These are phyloP conservation scores for Athalia rosae DNA, from an alignment of 2,888 invertebrate genomes.

Conservation along the genomic window DNA sequence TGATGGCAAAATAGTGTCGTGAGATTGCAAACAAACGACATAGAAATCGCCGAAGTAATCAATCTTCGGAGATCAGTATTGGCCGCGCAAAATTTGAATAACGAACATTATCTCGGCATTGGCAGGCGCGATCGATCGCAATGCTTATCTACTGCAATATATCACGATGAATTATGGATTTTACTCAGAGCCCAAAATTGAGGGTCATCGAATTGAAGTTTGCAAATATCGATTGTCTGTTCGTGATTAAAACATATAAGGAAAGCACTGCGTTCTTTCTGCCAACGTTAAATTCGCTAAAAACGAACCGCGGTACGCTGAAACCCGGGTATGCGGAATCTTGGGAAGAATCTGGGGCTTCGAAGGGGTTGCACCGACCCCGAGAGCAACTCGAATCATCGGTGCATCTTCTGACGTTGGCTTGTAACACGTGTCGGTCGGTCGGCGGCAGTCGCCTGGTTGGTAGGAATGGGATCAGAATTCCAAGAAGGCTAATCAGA, in stretches of 20 bases:
- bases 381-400: conserved; percentile 36
- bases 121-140: conserved; percentile 28
- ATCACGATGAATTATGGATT: conserved; percentile 7
- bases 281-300: conserved; percentile 19
- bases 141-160: conserved; percentile 10
- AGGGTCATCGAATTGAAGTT: neutral
- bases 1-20: no score
- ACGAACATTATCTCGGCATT: conserved; percentile 8
- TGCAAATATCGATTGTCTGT: conserved; percentile 20
- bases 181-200: conserved; percentile 29
- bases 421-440: conserved; percentile 37
- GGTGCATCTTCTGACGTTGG: conserved; percentile 39
- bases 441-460: conserved; percentile 27
- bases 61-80: conserved; percentile 25
- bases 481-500: conserved; percentile 48
- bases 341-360: conserved; percentile 15
- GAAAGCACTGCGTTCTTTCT: neutral
- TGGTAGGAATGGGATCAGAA: conserved; percentile 46
- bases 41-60: neutral
- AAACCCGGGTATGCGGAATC: conserved; percentile 16
- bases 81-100: conserved; percentile 12
- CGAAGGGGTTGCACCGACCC: conserved; percentile 32
- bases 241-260: neutral
- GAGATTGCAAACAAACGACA: neutral
- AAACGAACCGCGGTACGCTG: conserved; percentile 6